Evolutionary conservation across 2,113 vertebrate genomes (phyloP).

Genomic region (Cyanoliseus patagonus): DNA sequence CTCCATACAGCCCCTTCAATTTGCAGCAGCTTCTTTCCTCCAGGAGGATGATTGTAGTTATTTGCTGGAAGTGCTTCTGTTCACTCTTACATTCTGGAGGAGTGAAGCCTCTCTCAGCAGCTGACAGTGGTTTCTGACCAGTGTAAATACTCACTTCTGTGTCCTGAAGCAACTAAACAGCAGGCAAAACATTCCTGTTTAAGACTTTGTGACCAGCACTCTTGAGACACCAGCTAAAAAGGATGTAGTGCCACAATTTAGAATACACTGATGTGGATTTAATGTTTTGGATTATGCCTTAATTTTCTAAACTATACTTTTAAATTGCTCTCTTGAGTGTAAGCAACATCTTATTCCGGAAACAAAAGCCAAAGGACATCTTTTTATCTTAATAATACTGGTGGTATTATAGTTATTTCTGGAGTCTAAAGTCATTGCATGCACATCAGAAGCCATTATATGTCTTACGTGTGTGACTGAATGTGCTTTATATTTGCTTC

Average conservation of each 20-base stretch:
- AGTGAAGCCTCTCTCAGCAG: background rate
- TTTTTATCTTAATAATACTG: background rate
- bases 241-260: background rate
- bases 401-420: background rate
- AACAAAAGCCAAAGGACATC: background rate
- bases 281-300: background rate
- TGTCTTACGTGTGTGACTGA: background rate
- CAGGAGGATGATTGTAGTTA: background rate
- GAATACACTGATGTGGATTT: background rate
- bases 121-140: background rate
- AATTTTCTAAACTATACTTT: background rate
- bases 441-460: background rate
- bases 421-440: background rate
- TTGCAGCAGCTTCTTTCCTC: background rate
- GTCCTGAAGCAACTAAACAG: background rate
- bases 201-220: background rate
- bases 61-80: background rate
- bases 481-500: background rate
- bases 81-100: accelerated
- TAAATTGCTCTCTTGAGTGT: background rate
- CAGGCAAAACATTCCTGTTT: background rate
- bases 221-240: background rate
- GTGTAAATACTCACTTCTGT: background rate
- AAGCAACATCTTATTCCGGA: background rate
- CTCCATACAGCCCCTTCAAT: accelerated